Percentiles rank a stretch among this genome's conserved stretches.
Evolutionary conservation across 2,113 vertebrate genomes (phyloP).

Genomic region (Poicephalus meyeri): DNA sequence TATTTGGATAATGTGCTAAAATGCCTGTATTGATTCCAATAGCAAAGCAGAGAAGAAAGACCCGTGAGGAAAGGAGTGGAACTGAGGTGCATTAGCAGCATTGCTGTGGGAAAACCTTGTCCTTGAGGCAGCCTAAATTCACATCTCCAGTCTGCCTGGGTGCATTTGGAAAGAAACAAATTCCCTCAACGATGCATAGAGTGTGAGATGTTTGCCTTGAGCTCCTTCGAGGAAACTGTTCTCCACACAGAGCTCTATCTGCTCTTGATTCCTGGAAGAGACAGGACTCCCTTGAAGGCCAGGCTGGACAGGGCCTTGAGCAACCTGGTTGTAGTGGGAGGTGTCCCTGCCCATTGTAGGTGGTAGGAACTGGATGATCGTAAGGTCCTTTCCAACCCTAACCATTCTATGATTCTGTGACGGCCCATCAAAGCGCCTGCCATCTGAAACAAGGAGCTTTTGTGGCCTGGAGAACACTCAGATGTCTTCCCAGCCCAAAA

Average conservation of each 20-base stretch:
- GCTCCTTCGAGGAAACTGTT: background rate
- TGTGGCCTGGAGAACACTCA: background rate
- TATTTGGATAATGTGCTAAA: background rate
- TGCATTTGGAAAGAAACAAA: background rate
- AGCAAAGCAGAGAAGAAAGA: background rate
- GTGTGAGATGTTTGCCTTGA: rapidly evolving
- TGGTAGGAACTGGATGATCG: background rate
- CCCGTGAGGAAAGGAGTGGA: background rate
- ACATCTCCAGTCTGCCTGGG: background rate
- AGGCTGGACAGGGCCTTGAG: background rate
- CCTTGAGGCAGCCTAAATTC: background rate
- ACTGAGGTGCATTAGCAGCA: constrained; percentile 8
- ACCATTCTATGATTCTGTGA: background rate
- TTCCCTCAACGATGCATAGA: background rate
- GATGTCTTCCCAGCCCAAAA: background rate
- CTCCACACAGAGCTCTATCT: background rate
- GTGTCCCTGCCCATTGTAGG: background rate
- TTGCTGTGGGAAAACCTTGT: background rate
- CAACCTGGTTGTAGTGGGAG: background rate
- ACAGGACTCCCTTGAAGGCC: background rate
- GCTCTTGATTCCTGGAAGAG: background rate
- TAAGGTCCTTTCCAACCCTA: background rate
- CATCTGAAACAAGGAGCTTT: background rate
- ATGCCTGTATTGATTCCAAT: background rate
- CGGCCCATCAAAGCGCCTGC: background rate